phyloP scores from a whole-genome alignment of 2,888 invertebrate species.

The Monochamus alternatus region DNA sequence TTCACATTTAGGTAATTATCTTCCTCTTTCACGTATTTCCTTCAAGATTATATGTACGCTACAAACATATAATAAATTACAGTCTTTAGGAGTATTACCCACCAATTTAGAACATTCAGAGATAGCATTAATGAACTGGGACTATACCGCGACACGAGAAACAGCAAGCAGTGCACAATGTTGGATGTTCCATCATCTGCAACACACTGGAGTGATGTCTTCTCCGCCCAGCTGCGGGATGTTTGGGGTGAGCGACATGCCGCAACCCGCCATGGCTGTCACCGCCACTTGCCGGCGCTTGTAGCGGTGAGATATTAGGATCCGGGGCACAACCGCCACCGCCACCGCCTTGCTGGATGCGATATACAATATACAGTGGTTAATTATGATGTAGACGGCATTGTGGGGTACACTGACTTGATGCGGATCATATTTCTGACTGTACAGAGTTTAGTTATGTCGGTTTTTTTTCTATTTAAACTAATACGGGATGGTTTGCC shows the following conservation, averaged over 20 bases:
- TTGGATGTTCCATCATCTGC: conserved; percentile 59
- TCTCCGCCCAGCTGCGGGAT: conserved; percentile 60
- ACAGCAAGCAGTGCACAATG: conserved; percentile 34
- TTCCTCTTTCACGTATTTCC: no score
- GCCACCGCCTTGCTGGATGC: conserved; percentile 14
- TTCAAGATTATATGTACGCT: no score
- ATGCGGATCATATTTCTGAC: no score
- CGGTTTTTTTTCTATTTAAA: no score
- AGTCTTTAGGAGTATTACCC: background rate
- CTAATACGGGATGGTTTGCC: no score
- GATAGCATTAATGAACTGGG: background rate
- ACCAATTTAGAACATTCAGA: background rate
- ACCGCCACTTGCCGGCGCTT: conserved; percentile 61
- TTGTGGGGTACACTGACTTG: background rate
- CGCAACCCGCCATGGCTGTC: conserved; percentile 62
- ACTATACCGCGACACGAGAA: conserved; percentile 10
- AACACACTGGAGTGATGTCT: conserved; percentile 62
- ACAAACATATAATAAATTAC: background rate
- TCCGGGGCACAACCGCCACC: conserved; percentile 21
- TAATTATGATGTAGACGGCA: conserved; percentile 10
- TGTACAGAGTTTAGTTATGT: no score
- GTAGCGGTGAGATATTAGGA: conserved; percentile 63
- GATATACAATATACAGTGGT: conserved; percentile 6
- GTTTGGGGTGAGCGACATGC: conserved; percentile 61
- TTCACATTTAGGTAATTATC: no score